Base-by-base conservation (phyloP, 2,113 vertebrate species). In the Probosciger aterrimus region DNA sequence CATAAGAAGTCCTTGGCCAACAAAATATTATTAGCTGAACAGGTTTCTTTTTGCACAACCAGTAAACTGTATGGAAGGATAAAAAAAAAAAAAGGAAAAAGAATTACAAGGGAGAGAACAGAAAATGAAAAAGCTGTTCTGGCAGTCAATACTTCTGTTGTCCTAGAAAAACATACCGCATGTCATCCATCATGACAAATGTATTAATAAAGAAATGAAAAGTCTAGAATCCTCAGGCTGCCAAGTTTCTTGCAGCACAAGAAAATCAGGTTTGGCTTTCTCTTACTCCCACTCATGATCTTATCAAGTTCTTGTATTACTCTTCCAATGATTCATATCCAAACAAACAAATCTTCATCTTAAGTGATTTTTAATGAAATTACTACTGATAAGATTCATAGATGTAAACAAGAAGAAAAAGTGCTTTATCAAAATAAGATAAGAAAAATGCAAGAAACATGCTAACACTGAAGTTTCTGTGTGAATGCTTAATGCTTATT, bases 141-240 rank as follows among this genome's bases (percentile, higher is more conserved):
- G 67, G 80, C 79, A 97, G 57, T 46, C 82, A 83, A 47, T 23
- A 64, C n/a, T 86, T 50, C 35, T 83, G 46, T 79, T 95, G 83
- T 57, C 79, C 85, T 86, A 78, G 79, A 73, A 94, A 90, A 88
- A 88, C 70, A 93, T 39, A 67, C 18, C 3, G 0, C 28, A 37
- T 82, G 81, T 73, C 83, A 95, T 71, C 83, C 64, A 74, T 77
- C 16, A 3, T 80, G 55, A 87, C 35, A 92, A 88, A 82, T 73
- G 43, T 33, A 95, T 95, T 96, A 93, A 96, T 92, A 95, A 84
- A 71, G 71, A 93, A 88, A 94, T 64, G n/a, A 86, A 93, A 83
- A 94, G 77, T 50, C 65, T 84, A 77, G 44, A 94, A 77, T 82
- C 37, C 47, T 76, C 31, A 68, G 50, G 68, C 88, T 92, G 85